Percentiles rank a stretch among this genome's conserved stretches.
phyloP scores from a whole-genome alignment of 2,113 vertebrate species.

The Cryptotis parvus region DNA sequence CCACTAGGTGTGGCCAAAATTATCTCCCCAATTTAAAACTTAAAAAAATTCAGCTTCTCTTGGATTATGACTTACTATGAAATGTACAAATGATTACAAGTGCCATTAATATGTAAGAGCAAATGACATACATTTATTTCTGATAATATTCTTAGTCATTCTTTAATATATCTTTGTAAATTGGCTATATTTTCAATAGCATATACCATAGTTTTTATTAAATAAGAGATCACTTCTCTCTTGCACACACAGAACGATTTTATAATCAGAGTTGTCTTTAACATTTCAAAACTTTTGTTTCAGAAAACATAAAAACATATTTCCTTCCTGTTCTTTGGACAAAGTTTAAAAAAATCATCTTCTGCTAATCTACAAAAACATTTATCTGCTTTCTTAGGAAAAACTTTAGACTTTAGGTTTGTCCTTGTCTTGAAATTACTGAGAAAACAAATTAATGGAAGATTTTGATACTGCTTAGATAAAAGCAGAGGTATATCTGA shows the following conservation, averaged over 20 bases:
- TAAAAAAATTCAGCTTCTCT: background rate
- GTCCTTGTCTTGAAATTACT: slow-evolving; percentile 47
- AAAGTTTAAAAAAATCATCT: slow-evolving; percentile 39
- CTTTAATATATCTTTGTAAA: slow-evolving; percentile 18
- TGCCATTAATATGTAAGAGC: background rate
- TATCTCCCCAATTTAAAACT: no score
- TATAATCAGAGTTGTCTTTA: slow-evolving; percentile 34
- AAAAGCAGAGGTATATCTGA: background rate
- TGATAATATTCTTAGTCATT: slow-evolving; percentile 22
- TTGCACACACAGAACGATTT: slow-evolving; percentile 4
- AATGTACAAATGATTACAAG: background rate
- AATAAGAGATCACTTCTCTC: slow-evolving; percentile 24
- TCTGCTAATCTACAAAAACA: slow-evolving; percentile 50
- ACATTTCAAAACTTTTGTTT: slow-evolving; percentile 39
- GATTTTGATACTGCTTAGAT: slow-evolving; percentile 40
- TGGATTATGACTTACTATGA: slow-evolving; percentile 14
- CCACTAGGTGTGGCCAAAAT: no score
- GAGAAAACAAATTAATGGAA: slow-evolving; percentile 55
- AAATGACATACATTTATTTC: background rate
- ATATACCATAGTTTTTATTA: slow-evolving; percentile 35
- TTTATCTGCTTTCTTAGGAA: slow-evolving; percentile 54
- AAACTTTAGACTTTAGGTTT: slow-evolving; percentile 55
- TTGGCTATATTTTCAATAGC: background rate
- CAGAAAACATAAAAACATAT: slow-evolving; percentile 51
- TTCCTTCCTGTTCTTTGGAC: slow-evolving; percentile 37